These are phyloP conservation scores for Pitta sordida DNA, from an alignment of 2,113 vertebrate genomes.

Conservation along the genomic window DNA sequence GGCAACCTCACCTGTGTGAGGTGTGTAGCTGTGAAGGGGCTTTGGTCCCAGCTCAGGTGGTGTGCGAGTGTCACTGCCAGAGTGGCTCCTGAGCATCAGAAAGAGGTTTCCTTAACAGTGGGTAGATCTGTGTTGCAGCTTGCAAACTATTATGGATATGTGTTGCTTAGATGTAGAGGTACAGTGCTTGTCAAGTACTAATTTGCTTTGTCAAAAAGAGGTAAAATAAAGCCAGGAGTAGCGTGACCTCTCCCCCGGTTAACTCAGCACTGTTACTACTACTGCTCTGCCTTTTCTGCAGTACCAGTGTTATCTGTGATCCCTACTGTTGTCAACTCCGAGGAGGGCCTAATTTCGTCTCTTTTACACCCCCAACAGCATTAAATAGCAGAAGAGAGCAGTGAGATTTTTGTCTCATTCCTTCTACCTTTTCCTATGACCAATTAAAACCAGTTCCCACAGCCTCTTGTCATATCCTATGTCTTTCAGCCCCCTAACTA, in stretches of 20 bases:
- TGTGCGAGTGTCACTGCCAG: fast-evolving
- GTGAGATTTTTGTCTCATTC: not conserved
- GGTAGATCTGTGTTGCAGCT: fast-evolving
- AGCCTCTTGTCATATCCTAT: not conserved
- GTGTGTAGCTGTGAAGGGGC: fast-evolving
- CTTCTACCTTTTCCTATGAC: not conserved
- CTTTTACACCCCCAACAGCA: not conserved
- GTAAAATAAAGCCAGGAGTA: not conserved
- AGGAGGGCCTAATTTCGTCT: not conserved
- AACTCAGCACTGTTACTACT: not conserved
- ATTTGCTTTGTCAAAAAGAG: not conserved
- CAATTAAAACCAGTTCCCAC: not conserved
- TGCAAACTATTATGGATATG: not conserved
- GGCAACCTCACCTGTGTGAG: not conserved
- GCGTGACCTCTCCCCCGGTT: not conserved
- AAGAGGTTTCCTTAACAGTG: not conserved
- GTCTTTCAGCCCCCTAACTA: not conserved
- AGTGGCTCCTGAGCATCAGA: fast-evolving
- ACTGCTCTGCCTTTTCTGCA: not conserved
- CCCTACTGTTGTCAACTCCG: not conserved
- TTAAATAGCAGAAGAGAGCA: not conserved
- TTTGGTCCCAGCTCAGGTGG: not conserved
- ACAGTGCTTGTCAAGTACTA: not conserved
- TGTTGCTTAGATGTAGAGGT: not conserved
- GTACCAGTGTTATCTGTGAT: not conserved